Evolutionary conservation across 2,113 vertebrate species (phyloP).

Genomic region (Capreolus pygargus): DNA sequence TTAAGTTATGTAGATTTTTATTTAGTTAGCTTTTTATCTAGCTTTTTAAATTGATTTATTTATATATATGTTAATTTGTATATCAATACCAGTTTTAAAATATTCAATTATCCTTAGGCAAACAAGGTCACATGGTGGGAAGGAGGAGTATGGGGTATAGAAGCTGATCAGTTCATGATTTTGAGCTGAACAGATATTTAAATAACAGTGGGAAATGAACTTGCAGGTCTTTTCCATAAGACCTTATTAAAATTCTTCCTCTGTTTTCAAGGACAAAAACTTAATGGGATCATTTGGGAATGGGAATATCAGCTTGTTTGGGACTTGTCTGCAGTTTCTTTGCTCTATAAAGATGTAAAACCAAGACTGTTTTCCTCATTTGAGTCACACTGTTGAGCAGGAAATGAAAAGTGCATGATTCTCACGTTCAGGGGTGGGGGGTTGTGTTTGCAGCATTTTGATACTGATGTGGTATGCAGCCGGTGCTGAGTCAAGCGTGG

Average conservation of each 20-base stretch:
- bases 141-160: neutral
- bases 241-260: neutral
- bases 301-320: neutral
- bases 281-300: neutral
- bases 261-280: neutral
- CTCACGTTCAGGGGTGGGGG: neutral
- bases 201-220: neutral
- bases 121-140: neutral
- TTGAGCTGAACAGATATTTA: neutral
- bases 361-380: neutral
- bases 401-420: rapidly evolving
- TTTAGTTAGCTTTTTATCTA: neutral
- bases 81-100: neutral
- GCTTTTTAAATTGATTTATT: neutral
- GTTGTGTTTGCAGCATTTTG: constrained; percentile 39
- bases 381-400: neutral
- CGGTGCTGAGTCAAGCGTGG: neutral
- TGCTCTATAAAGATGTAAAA: neutral
- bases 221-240: neutral
- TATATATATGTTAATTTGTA: neutral
- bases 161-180: neutral
- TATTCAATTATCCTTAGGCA: neutral
- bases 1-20: neutral
- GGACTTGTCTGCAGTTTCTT: neutral
- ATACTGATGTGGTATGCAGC: constrained; percentile 56